Base-by-base conservation (phyloP, 1,140 invertebrate species). In the Calephelis virginiensis region DNA sequence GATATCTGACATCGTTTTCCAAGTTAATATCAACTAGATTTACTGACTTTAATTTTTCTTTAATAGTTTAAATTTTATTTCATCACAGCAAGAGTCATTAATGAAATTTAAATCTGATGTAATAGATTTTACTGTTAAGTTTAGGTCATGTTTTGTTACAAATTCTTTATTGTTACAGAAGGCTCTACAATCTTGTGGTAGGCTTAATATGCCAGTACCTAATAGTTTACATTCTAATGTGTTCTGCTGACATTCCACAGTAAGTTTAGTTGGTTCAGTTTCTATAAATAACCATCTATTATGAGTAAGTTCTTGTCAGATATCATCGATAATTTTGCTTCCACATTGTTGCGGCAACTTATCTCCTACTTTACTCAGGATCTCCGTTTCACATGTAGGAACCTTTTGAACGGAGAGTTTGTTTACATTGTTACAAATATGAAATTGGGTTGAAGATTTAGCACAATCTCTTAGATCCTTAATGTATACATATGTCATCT, bases 241-340 rank as follows among this genome's bases (percentile, higher is more conserved):
- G 14, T 53, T 9, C 9, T 14, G 13, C 17, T 53, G 49, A 8
- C 49, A 53, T 10, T 53, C 49, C 4, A 53, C 9, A 10, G 13
- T 17, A 5, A 53, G 13, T 53, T 53, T 53, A 28, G 14, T 53
- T 8, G 49, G 49, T 53, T 53, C 49, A 53, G 49, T 53, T 13
- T 53, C 49, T 9, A 53, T 13, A 53, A 53, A 53, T 53, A 53
- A 5, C 49, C 49, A 53, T 53, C 49, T 50, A 14, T 50, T 50
- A 14, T n/a, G 13, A 8, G n/a, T 50, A 40, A 40, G 38, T 40
- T 40, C 38, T 40, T 40, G 38, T 7, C 38, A 40, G 4, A 40
- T 40, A 40, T 40, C 38, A 40, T 40, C 5, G 7, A 40, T 40
- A 40, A 40, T 4, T 7, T 7, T 40, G 38, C 5, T 40, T 40